Percentiles rank a stretch among this genome's conserved stretches.
These are phyloP conservation scores for Eupithecia abbreviata DNA, from an alignment of 2,888 invertebrate genomes.

Conservation along the genomic window DNA sequence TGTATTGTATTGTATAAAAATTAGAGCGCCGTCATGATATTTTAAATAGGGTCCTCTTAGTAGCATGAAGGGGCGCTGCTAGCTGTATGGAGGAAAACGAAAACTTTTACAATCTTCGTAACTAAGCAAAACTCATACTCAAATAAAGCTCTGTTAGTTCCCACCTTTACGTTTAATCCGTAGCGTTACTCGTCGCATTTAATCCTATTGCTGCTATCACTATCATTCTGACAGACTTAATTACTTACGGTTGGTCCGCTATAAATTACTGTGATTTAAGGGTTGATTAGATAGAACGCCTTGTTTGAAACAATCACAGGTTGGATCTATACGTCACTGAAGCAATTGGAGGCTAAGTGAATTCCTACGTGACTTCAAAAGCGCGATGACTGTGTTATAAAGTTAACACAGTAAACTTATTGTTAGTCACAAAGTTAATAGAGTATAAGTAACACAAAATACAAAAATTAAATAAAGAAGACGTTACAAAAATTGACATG, in stretches of 20 bases:
- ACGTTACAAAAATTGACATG: too few species aligned
- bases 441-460: too few species aligned
- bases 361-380: conserved; percentile 1
- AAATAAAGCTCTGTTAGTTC: background rate
- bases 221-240: conserved; percentile 22
- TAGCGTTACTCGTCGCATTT: conserved; percentile 9
- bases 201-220: conserved; percentile 16
- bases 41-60: too few species aligned
- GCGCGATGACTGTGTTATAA: background rate
- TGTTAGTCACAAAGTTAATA: too few species aligned
- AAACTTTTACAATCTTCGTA: too few species aligned
- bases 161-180: conserved; percentile 5
- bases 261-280: conserved; percentile 27
- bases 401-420: background rate
- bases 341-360: conserved; percentile 1
- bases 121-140: too few species aligned
- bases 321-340: conserved; percentile 7
- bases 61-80: too few species aligned
- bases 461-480: too few species aligned
- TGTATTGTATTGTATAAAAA: too few species aligned
- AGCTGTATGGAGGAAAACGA: too few species aligned
- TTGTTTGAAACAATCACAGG: conserved; percentile 18
- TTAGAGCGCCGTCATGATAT: too few species aligned
- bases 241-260: conserved; percentile 24
- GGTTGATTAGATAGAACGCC: conserved; percentile 20